Evolutionary conservation across 2,888 invertebrate genomes (phyloP).

Genomic region (Julus scanicus): DNA sequence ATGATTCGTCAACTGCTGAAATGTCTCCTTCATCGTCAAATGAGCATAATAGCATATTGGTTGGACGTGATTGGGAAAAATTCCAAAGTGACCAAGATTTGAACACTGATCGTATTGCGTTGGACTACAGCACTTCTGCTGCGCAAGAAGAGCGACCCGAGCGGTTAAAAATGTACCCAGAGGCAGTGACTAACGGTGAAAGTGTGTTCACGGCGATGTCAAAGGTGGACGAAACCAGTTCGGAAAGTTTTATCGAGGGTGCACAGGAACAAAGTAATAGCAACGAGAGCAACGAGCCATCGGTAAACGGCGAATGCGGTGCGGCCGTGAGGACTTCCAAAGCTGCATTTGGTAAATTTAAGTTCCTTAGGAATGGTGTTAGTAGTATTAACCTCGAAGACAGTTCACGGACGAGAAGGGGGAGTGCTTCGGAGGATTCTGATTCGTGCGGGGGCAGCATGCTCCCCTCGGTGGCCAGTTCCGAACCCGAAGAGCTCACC

Average conservation of each 20-base stretch:
- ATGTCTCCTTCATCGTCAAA: neutral
- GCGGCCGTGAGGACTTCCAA: neutral
- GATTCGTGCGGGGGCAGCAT: constrained; percentile 9
- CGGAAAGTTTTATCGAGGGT: neutral
- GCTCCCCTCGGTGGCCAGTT: neutral
- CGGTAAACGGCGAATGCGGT: neutral
- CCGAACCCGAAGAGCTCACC: constrained; percentile 8
- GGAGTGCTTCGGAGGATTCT: constrained; percentile 16
- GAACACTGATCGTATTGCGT: neutral
- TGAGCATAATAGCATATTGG: neutral
- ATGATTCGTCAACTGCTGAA: neutral
- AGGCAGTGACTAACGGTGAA: neutral
- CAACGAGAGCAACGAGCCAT: constrained; percentile 8
- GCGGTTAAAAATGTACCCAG: neutral
- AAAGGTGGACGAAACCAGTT: neutral
- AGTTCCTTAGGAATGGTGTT: constrained; percentile 39
- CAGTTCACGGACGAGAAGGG: neutral
- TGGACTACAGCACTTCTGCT: neutral
- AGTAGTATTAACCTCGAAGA: neutral
- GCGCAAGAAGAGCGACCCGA: neutral
- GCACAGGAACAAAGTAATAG: constrained; percentile 9
- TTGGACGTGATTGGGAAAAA: neutral
- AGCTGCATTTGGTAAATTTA: constrained; percentile 47
- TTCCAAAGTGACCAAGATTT: neutral
- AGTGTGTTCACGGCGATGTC: neutral